A percentile compares a stretch with the other conserved stretches of the same genome.
phyloP scores from a whole-genome alignment of 2,888 invertebrate genomes.

The Xanthostigma xanthostigma region DNA sequence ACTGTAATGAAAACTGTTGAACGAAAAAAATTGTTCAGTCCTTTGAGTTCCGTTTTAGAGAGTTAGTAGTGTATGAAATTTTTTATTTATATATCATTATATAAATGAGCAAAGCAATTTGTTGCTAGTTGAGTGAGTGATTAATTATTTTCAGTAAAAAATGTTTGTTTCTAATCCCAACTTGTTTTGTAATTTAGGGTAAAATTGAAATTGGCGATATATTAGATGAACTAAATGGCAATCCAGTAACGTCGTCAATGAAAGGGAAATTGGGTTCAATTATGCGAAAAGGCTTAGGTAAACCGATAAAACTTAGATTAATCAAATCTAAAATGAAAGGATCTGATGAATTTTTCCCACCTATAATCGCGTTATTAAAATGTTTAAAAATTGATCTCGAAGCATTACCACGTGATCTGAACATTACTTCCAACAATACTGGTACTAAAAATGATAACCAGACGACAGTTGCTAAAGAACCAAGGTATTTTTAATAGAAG shows the following conservation, averaged over 20 bases:
- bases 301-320: slow-evolving; percentile 32
- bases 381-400: slow-evolving; percentile 21
- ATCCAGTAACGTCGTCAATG: slow-evolving; percentile 28
- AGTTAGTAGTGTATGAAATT: too few relatives aligned
- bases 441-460: slow-evolving; percentile 7
- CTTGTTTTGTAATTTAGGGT: slow-evolving; percentile 25
- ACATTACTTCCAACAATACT: too few relatives aligned
- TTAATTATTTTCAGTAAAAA: too few relatives aligned
- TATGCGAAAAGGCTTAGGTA: slow-evolving; percentile 29
- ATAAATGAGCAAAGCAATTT: too few relatives aligned
- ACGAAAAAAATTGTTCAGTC: too few relatives aligned
- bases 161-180: neutral
- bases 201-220: slow-evolving; percentile 45
- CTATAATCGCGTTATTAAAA: slow-evolving; percentile 26
- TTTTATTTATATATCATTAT: neutral
- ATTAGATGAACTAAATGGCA: slow-evolving; percentile 45
- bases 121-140: too few relatives aligned
- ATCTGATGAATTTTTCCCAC: slow-evolving; percentile 29
- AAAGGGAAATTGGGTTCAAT: slow-evolving; percentile 34
- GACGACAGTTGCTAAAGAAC: slow-evolving; percentile 6
- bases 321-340: slow-evolving; percentile 35
- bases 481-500: neutral
- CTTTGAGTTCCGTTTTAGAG: too few relatives aligned
- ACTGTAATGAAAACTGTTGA: too few relatives aligned
- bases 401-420: neutral